These are phyloP conservation scores for Therioaphis trifolii DNA, from an alignment of 2,888 invertebrate genomes.

Conservation along the genomic window DNA sequence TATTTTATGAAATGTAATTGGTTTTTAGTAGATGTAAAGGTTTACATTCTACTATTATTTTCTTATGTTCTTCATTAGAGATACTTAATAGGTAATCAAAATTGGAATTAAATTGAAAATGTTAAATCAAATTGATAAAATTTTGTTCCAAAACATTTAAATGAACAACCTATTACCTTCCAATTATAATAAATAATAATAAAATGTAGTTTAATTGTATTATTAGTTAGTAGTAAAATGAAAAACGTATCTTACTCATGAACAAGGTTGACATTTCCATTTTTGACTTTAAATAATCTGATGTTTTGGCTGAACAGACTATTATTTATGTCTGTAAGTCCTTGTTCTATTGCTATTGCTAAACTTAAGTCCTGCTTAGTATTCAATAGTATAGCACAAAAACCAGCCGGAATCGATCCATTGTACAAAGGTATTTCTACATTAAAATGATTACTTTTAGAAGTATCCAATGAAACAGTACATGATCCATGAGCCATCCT, in stretches of 20 bases:
- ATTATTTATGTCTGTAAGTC: conserved; percentile 13
- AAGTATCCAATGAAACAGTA: conserved; percentile 26
- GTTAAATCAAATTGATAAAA: no score
- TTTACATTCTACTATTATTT: no score
- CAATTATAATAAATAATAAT: not conserved
- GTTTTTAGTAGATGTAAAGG: no score
- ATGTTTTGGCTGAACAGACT: conserved; percentile 41
- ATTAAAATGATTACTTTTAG: conserved; percentile 50
- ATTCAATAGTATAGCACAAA: conserved; percentile 56
- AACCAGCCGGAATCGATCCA: conserved; percentile 50
- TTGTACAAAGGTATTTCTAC: conserved; percentile 56
- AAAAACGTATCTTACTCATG: conserved; percentile 36
- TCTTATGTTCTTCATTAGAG: no score
- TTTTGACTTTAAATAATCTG: conserved; percentile 30
- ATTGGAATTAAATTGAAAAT: no score
- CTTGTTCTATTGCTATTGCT: conserved; percentile 56
- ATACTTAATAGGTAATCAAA: no score
- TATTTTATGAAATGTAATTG: no score
- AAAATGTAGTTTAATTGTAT: no score
- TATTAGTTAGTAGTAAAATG: not conserved
- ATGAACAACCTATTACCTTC: no score
- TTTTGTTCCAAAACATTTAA: no score
- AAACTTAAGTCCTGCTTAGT: conserved; percentile 30
- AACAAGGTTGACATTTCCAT: conserved; percentile 44
- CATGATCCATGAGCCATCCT: conserved; percentile 53